Evolutionary conservation across 37 sponge, comb jelly and placozoan genomes (phyloP), one percentile per base, ranked within the genome.

Genomic region (Mnemiopsis leidyi): DNA sequence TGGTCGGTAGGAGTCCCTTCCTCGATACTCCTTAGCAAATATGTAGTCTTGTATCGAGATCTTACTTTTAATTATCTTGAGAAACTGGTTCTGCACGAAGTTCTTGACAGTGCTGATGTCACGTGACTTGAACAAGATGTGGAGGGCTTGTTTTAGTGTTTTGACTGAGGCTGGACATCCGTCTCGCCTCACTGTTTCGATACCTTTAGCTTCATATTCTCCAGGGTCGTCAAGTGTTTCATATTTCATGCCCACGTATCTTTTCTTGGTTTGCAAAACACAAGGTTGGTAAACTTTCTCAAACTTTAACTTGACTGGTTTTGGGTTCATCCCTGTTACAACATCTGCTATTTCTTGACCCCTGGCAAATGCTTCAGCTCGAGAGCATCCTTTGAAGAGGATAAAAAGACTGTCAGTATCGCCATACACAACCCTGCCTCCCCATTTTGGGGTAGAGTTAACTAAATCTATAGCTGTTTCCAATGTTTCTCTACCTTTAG

Each of bases 321-420:
- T 95, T n/a, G 96, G 97, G 73, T 96, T 96, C n/a, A 76, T 61
- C 23, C 93, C 94, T 0, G 98, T 96, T 7, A 98, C 97, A 32
- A 76, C 69, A 9, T 95, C 94, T 25, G 92, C 94, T 37, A 98
- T 98, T 48, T 98, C 96, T 38, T 94, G 79, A 0, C 98, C 97
- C 76, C 96, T 94, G 3, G 90, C 69, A 93, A 98, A 98, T 23
- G 98, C 96, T 31, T 95, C 95, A 23, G 95, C 97, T 68, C 96
- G 96, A 0, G 94, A 92, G 0, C 76, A 95, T 36, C 97, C 97
- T 39, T 95, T 94, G 31, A 98, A 93, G 39, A 96, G 90, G 26
- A 98, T 93, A 79, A 98, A 98, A 93, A 98, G 38, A 48, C 97
- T 95, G 92, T 98, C 99, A 24, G 99, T 98, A 93, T 97, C 99